Base-by-base conservation (phyloP, 2,888 invertebrate species). In the Blastobasis adustella region DNA sequence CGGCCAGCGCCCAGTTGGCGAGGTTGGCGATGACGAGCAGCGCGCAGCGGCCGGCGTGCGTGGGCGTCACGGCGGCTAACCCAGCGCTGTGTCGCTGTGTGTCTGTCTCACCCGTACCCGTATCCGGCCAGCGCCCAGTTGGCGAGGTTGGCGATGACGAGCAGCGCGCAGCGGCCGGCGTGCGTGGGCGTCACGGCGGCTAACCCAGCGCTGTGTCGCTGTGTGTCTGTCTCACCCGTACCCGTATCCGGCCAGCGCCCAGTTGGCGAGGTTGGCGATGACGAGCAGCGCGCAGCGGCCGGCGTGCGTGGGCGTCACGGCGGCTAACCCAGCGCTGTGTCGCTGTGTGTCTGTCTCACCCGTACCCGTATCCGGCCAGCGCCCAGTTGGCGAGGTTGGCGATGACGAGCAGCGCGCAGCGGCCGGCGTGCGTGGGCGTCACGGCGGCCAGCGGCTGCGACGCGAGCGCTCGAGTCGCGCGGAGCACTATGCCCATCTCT, bases 111-210 rank as follows among this genome's bases (percentile, higher is more conserved):
- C 23, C 23, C 23, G 23, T n/a, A 90, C 67, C 94, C 96, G 66
- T 91, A 92, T 0, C 92, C 86, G 0, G 95, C 94, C 43, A 95
- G 84, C 37, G 82, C 91, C 90, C 92, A 91, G 73, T 94, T 94
- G 61, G 90, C 90, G 3, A 92, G 61, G 73, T 94, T 94, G 41
- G 92, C 93, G 10, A 92, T 69, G 36, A 91, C 58, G 0, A 93
- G 80, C 52, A 93, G 71, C 23, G 90, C 82, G 63, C 92, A 89
- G 51, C 93, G 83, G 49, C 90, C 92, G 75, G 81, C 78, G 68
- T 79, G 74, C 0, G 82, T 76, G 0, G 89, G 88, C 2, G 85
- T 82, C 45, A 86, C 70, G 45, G 86, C 81, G 0, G 74, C 23
- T 23, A 1, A 23, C 23, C 23, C 23, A 23, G 1, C 23, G 1